These are phyloP conservation scores for Hemaris fuciformis DNA, from an alignment of 2,888 invertebrate species.

Conservation along the genomic window DNA sequence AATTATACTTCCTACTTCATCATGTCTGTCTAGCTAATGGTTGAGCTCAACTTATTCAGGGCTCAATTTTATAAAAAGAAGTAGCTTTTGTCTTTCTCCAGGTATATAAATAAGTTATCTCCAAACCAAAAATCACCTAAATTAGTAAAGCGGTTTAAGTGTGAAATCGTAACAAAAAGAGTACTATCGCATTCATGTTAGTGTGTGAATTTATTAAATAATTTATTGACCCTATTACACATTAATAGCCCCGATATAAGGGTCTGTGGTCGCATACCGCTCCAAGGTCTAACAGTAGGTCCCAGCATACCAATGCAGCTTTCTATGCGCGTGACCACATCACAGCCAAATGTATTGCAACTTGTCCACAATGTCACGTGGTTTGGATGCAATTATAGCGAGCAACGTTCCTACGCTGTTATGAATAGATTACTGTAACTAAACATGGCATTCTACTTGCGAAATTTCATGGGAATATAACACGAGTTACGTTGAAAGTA, in stretches of 20 bases:
- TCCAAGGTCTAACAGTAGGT: background rate
- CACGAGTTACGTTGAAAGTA: background rate
- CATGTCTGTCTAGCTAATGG: no score
- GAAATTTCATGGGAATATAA: background rate
- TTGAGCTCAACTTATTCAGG: no score
- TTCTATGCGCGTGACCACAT: slow-evolving; percentile 5
- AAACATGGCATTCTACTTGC: background rate
- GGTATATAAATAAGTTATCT: no score
- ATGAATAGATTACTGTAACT: background rate
- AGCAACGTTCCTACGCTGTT: background rate
- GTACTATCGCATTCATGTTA: no score
- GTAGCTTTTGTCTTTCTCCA: no score
- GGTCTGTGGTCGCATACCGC: background rate
- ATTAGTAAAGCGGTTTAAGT: no score
- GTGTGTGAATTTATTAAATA: no score
- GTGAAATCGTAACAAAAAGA: no score
- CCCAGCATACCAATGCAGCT: background rate
- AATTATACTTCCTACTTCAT: no score
- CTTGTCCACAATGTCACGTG: slow-evolving; percentile 2
- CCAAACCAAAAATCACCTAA: no score
- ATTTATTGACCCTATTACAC: no score
- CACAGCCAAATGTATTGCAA: background rate
- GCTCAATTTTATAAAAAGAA: no score
- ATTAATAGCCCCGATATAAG: background rate
- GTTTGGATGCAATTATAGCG: slow-evolving; percentile 3